Evolutionary conservation across 2,888 invertebrate genomes (phyloP).

Genomic region (Stenodera caucasica): DNA sequence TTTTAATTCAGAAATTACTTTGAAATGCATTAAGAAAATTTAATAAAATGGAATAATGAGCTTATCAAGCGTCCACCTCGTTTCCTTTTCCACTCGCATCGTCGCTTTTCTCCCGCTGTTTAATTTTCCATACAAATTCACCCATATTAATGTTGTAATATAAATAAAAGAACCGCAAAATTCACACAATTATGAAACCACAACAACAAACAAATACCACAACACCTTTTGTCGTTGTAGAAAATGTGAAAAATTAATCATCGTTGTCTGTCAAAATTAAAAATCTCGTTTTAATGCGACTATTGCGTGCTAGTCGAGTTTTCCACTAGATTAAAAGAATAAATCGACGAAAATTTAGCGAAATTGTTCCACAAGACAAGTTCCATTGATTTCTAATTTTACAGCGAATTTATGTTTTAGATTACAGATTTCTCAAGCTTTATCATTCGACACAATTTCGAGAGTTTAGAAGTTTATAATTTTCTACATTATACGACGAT

Average conservation of each 20-base stretch:
- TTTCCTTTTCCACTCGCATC: background rate
- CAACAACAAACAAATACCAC: background rate
- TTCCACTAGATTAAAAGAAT: background rate
- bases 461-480: constrained; percentile 1
- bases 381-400: background rate
- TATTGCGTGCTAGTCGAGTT: background rate
- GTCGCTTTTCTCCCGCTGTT: background rate
- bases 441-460: no score
- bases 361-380: no score
- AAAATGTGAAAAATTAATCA: constrained; percentile 1
- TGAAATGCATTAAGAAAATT: constrained; percentile 24
- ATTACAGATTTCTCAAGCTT: background rate
- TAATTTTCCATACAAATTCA: background rate
- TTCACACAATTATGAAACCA: background rate
- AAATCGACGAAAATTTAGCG: background rate
- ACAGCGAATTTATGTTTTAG: background rate
- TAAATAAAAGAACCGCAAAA: background rate
- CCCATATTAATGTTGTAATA: background rate
- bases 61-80: background rate
- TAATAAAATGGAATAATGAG: constrained; percentile 11
- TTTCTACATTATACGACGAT: background rate
- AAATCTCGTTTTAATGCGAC: constrained; percentile 3
- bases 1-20: constrained; percentile 10
- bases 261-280: constrained; percentile 4
- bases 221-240: background rate